A percentile compares a stretch with the other conserved stretches of the same genome.
Evolutionary conservation across 2,888 invertebrate species (phyloP).

Genomic region (Eucriotettix oculatus): DNA sequence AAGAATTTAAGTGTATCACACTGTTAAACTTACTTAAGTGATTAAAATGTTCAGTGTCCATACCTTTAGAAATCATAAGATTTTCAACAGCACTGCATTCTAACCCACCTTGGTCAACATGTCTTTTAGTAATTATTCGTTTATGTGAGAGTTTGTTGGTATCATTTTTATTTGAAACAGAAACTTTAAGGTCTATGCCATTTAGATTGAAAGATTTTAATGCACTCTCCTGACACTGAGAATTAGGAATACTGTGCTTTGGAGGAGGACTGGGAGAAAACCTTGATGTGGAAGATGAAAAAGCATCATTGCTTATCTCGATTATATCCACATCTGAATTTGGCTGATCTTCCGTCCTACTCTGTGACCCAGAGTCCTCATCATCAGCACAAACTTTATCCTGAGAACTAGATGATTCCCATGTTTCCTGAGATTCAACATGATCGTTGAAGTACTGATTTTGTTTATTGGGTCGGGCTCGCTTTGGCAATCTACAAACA

Average conservation of each 20-base stretch:
- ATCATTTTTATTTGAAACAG: not conserved
- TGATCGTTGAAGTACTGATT: constrained; percentile 10
- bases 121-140: not conserved
- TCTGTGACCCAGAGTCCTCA: constrained; percentile 6
- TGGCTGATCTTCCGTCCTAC: constrained; percentile 4
- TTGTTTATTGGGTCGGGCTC: constrained; percentile 5
- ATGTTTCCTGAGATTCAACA: constrained; percentile 9
- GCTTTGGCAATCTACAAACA: constrained; percentile 4
- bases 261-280: not conserved
- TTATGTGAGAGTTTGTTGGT: not conserved
- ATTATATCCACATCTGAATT: constrained; percentile 4
- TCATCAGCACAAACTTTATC: constrained; percentile 9
- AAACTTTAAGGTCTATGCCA: not conserved
- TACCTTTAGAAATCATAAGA: not conserved
- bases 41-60: not conserved
- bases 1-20: not conserved
- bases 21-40: not conserved
- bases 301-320: constrained; percentile 4
- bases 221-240: not conserved
- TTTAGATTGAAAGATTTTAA: constrained; percentile 3
- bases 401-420: constrained; percentile 12
- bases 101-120: not conserved
- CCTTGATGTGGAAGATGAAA: not conserved
- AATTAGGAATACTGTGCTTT: not conserved
- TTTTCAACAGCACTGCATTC: not conserved